Percentiles rank a stretch among this genome's conserved stretches.
These are phyloP conservation scores for Pseudomyrmex cubaensis DNA, from an alignment of 1,140 invertebrate genomes.

Conservation along the genomic window DNA sequence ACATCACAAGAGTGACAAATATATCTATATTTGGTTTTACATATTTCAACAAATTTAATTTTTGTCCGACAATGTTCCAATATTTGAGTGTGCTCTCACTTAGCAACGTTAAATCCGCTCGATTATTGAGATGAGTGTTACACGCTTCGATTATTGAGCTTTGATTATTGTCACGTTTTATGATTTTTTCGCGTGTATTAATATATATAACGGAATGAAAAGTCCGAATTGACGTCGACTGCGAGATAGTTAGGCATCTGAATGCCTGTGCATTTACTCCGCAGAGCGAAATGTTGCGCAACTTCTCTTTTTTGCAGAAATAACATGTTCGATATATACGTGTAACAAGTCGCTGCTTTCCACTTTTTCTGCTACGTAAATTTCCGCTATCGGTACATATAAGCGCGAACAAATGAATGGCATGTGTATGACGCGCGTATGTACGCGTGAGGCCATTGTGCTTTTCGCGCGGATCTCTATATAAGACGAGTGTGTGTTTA, in stretches of 20 bases:
- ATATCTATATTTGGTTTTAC: not conserved
- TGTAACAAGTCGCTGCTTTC: slow-evolving; percentile 11
- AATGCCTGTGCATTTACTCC: slow-evolving; percentile 1
- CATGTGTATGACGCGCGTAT: not conserved
- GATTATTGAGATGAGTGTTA: not conserved
- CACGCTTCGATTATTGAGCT: not conserved
- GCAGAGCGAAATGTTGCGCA: not conserved
- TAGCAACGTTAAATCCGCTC: not conserved
- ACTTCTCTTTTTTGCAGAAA: not conserved
- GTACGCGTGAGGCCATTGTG: slow-evolving; percentile 38
- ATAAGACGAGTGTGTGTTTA: slow-evolving; percentile 36
- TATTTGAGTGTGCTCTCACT: not conserved
- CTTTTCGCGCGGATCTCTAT: not conserved
- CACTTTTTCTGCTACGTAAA: not conserved
- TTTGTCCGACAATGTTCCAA: not conserved
- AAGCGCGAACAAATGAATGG: slow-evolving; percentile 25
- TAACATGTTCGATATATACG: not conserved
- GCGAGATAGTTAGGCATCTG: not conserved
- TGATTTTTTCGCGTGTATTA: slow-evolving; percentile 7
- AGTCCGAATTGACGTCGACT: not conserved
- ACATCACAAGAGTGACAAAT: not conserved
- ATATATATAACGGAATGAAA: not conserved
- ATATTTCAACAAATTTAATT: not conserved
- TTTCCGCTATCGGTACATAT: not conserved
- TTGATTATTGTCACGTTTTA: not conserved